Evolutionary conservation across 2,888 invertebrate genomes (phyloP).

Genomic region (Ischnus inquisitorius): DNA sequence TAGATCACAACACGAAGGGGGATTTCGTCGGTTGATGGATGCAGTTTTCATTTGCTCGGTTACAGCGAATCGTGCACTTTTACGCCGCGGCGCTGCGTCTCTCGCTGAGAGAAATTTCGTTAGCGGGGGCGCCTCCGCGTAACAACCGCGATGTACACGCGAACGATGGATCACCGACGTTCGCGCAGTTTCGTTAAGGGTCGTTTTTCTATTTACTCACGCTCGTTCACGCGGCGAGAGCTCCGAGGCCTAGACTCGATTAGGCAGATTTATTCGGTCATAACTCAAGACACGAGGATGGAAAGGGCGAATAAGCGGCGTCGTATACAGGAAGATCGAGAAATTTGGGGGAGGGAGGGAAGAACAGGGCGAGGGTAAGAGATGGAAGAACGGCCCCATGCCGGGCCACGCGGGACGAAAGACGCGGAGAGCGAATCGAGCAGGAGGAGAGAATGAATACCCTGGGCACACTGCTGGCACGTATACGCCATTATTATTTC

Average conservation of each 20-base stretch:
- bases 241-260: slow-evolving; percentile 43
- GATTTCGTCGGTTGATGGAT: slow-evolving; percentile 44
- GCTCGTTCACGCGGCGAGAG: slow-evolving; percentile 21
- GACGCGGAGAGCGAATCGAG: slow-evolving; percentile 24
- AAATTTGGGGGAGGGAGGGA: slow-evolving; percentile 53
- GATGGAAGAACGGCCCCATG: slow-evolving; percentile 52
- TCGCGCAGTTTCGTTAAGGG: slow-evolving; percentile 51
- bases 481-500: slow-evolving; percentile 67
- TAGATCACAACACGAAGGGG: slow-evolving; percentile 23
- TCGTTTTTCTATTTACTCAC: slow-evolving; percentile 63
- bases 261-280: slow-evolving; percentile 69
- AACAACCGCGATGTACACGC: slow-evolving; percentile 33
- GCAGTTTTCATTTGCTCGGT: slow-evolving; percentile 20
- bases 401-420: slow-evolving; percentile 49
- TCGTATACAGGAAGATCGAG: slow-evolving; percentile 45
- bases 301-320: slow-evolving; percentile 45
- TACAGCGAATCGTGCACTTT: neutral
- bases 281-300: slow-evolving; percentile 58
- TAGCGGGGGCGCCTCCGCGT: slow-evolving; percentile 21
- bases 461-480: slow-evolving; percentile 47
- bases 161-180: slow-evolving; percentile 58
- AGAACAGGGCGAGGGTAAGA: neutral
- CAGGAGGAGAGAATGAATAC: slow-evolving; percentile 56
- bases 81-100: neutral
- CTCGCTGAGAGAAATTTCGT: slow-evolving; percentile 17